Evolutionary conservation across 2,888 invertebrate species (phyloP).

Genomic region (Trisateles emortualis): DNA sequence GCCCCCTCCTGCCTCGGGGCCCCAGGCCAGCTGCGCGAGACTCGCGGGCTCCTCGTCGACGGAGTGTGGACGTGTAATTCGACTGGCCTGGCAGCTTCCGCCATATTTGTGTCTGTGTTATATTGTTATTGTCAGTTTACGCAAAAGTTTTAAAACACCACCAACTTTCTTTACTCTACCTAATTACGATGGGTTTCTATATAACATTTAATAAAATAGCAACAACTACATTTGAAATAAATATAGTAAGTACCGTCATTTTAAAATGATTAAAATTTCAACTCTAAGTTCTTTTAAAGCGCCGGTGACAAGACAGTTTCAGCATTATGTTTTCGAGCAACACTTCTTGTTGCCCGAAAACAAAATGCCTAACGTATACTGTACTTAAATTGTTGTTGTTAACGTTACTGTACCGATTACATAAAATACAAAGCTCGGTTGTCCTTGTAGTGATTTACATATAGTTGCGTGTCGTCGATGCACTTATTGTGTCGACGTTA

Average conservation of each 20-base stretch:
- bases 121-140: neutral
- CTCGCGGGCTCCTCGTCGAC: slow-evolving; percentile 72
- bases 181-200: too few relatives aligned
- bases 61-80: slow-evolving; percentile 83
- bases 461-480: slow-evolving; percentile 10
- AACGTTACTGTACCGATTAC: neutral
- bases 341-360: too few relatives aligned
- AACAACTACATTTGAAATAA: too few relatives aligned
- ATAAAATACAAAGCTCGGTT: neutral
- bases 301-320: too few relatives aligned
- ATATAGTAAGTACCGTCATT: too few relatives aligned
- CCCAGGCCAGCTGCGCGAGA: slow-evolving; percentile 72
- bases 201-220: too few relatives aligned
- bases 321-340: too few relatives aligned
- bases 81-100: slow-evolving; percentile 86
- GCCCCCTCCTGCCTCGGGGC: slow-evolving; percentile 93
- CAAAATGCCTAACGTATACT: too few relatives aligned
- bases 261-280: too few relatives aligned
- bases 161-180: too few relatives aligned
- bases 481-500: slow-evolving; percentile 1
- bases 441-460: slow-evolving; percentile 8
- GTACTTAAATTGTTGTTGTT: too few relatives aligned
- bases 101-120: slow-evolving; percentile 64
- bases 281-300: too few relatives aligned
- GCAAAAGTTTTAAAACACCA: neutral